These are phyloP conservation scores for Calosoma granatense DNA, from an alignment of 1,140 invertebrate species.

Conservation along the genomic window DNA sequence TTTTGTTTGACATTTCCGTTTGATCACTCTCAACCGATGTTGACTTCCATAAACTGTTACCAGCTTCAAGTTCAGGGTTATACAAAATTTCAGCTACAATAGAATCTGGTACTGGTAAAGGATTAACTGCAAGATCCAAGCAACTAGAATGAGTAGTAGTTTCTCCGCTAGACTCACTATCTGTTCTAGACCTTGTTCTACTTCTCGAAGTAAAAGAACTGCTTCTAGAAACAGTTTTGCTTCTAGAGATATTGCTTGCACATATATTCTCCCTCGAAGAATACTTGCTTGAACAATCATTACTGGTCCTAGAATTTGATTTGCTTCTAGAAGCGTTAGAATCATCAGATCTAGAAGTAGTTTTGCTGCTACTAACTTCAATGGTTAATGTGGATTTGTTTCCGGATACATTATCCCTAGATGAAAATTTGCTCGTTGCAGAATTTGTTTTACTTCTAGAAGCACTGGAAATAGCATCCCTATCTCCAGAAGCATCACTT, in stretches of 20 bases:
- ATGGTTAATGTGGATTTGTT: too few relatives aligned
- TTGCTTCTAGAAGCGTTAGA: not conserved
- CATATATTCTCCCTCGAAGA: not conserved
- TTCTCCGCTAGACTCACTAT: conserved; percentile 11
- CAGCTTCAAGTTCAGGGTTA: conserved; percentile 23
- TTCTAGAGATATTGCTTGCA: not conserved
- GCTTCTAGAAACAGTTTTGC: not conserved
- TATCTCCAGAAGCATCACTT: not conserved
- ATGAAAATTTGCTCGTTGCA: too few relatives aligned
- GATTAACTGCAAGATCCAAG: conserved; percentile 39
- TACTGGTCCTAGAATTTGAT: too few relatives aligned
- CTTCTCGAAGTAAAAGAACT: not conserved
- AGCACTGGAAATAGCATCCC: too few relatives aligned
- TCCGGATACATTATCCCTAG: not conserved
- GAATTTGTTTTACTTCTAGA: too few relatives aligned
- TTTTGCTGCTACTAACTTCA: not conserved
- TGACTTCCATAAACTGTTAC: conserved; percentile 17
- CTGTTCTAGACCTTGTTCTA: not conserved
- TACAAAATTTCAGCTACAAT: conserved; percentile 40
- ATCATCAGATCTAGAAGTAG: not conserved
- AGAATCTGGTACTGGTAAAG: conserved; percentile 37
- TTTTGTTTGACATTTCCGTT: conserved; percentile 24
- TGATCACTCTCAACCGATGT: conserved; percentile 27
- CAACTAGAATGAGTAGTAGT: conserved; percentile 40
- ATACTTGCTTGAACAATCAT: not conserved